Base-by-base conservation (phyloP, 2,113 vertebrate genomes). In the Sebastes fasciatus region DNA sequence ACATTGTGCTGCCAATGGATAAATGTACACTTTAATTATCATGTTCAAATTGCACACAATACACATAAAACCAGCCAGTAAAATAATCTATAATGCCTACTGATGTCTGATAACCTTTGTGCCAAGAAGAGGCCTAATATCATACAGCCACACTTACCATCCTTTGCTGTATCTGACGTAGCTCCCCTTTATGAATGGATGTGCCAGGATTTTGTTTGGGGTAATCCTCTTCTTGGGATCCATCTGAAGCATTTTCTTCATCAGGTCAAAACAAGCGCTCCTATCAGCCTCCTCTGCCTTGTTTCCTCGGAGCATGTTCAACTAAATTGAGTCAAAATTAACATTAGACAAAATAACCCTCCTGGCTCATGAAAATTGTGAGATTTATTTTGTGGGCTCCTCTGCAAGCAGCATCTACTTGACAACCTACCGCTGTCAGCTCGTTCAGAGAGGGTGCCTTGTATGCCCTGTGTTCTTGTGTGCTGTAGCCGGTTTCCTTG, bases 231-330 rank as follows among this genome's bases (percentile, higher is more conserved):
- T 2, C 4, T 0, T 19, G 5, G 49, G 40, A 8, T 66, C 62
- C 13, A 77, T 11, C 40, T 19, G 62, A 46, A 77, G 62, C 62
- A 77, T 46, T 8, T 57, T 2, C 9, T 77, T 66, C 4, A 77
- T 6, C 12, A 77, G 49, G 13, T 66, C 74, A 45, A 77, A 62
- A 46, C 74, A 77, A 17, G 13, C 40, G 2, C 5, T 55, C 34
- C 40, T 45, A 0, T 76, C 61, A 19, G 19, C 46, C 11, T n/a
- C 49, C 40, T 54, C 34, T 21, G 19, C 9, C 0, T 9, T 57
- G 40, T 66, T 54, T 23, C 2, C 11, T 64, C 54, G 2, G 23
- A 40, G 6, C 17, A 0, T 2, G 2, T 3, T n/a, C 10, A 8
- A n/a, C 57, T 49, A 34, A 5, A 45, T 45, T n/a, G 10, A 12